Percentiles rank a stretch among this genome's conserved stretches.
Conservation (phyloP, 1,140 invertebrate species). For the Nixonia krombeini region DNA sequence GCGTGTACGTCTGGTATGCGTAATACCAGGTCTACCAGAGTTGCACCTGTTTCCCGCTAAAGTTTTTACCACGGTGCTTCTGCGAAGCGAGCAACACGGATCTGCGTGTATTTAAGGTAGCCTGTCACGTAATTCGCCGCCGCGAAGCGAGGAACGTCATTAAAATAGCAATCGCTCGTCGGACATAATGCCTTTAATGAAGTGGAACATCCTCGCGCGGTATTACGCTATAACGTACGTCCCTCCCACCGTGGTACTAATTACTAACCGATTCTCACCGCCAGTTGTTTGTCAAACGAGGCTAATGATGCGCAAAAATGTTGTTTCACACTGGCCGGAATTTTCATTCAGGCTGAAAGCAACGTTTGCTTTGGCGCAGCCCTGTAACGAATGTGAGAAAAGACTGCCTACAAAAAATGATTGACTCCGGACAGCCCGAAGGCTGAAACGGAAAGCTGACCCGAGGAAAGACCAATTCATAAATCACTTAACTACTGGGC, state of each 20-base stretch:
- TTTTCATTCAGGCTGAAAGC: not conserved
- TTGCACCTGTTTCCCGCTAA: constrained; percentile 35
- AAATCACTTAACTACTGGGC: constrained; percentile 32
- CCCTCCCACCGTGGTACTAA: too few relatives aligned
- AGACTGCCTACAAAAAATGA: constrained; percentile 11
- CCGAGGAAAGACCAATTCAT: constrained; percentile 37
- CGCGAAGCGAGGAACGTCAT: not conserved
- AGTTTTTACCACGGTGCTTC: constrained; percentile 24
- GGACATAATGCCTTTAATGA: too few relatives aligned
- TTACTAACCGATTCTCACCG: too few relatives aligned
- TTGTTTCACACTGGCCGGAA: not conserved
- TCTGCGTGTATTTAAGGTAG: not conserved
- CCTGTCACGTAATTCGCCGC: not conserved
- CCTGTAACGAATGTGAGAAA: constrained; percentile 11
- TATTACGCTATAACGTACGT: too few relatives aligned
- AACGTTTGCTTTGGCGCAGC: not conserved
- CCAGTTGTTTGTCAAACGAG: not conserved
- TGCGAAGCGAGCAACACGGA: not conserved
- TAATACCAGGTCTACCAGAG: constrained; percentile 32
- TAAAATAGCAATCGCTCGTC: not conserved
- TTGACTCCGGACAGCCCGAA: constrained; percentile 7
- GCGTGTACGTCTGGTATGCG: constrained; percentile 40
- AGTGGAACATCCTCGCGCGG: too few relatives aligned
- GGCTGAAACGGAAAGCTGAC: constrained; percentile 11
- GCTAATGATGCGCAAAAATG: not conserved